Evolutionary conservation across 1,140 invertebrate species (phyloP).

Genomic region (Zaprionus ghesquierei): DNA sequence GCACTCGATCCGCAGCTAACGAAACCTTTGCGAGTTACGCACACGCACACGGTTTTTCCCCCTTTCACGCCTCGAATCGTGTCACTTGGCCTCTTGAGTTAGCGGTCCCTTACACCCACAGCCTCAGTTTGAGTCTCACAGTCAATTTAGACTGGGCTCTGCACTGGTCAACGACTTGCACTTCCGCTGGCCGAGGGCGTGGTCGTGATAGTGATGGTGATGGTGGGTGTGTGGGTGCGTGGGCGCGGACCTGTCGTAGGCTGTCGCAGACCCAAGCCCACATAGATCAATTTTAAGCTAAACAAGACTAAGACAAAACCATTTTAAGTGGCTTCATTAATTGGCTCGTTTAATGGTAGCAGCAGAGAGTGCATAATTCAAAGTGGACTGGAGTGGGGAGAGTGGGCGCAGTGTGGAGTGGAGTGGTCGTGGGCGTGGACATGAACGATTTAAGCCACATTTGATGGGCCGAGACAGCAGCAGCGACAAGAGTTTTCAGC

Average conservation of each 20-base stretch:
- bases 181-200: slow-evolving; percentile 7
- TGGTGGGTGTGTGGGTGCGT: not conserved
- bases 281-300: not conserved
- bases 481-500: slow-evolving; percentile 15
- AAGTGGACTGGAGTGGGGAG: not conserved
- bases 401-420: not conserved
- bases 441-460: not conserved
- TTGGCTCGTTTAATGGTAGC: slow-evolving; percentile 4
- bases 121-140: not conserved
- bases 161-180: slow-evolving; percentile 1
- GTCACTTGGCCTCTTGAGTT: not conserved
- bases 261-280: not conserved
- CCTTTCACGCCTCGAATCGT: slow-evolving; percentile 1
- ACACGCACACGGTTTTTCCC: not conserved
- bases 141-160: not conserved
- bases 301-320: slow-evolving; percentile 14
- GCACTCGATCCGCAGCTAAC: not conserved
- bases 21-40: not conserved
- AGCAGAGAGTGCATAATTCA: not conserved
- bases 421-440: not conserved
- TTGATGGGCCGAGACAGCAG: not conserved
- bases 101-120: not conserved
- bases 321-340: slow-evolving; percentile 17
- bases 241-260: not conserved
- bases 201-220: not conserved